phyloP scores from a whole-genome alignment of 2,888 invertebrate species.

The Amphipoea oculea region DNA sequence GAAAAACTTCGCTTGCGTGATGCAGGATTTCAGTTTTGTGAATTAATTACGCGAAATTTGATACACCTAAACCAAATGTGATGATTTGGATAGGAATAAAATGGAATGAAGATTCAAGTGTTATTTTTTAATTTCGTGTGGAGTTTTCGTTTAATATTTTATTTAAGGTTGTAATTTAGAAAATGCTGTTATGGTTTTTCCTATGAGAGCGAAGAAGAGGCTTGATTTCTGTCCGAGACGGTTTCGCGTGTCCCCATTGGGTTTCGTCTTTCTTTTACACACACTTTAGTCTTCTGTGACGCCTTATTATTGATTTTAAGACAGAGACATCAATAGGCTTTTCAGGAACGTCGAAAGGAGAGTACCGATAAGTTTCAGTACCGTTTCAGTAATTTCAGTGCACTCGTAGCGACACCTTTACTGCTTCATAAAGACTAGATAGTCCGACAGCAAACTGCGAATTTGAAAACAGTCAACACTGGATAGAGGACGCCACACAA shows the following conservation, averaged over 20 bases:
- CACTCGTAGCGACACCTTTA: conserved; percentile 34
- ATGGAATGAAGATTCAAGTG: not conserved
- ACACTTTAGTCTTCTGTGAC: not conserved
- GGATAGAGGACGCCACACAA: conserved; percentile 26
- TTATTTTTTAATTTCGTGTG: conserved; percentile 5
- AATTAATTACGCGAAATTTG: conserved; percentile 13
- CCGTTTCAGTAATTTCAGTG: not conserved
- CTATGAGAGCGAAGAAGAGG: conserved; percentile 24
- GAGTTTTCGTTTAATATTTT: not conserved
- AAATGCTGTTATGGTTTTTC: not conserved
- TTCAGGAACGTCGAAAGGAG: conserved; percentile 12
- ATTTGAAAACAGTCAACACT: not conserved
- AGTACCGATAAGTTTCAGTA: conserved; percentile 7
- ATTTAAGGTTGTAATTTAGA: not conserved
- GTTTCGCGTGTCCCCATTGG: conserved; percentile 28
- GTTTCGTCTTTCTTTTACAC: not conserved
- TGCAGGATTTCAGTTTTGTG: conserved; percentile 28
- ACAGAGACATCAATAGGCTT: conserved; percentile 17
- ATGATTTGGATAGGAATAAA: not conserved
- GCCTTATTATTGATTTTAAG: conserved; percentile 42
- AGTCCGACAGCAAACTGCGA: not conserved
- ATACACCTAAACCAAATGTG: rapidly evolving
- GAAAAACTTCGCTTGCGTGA: conserved; percentile 54
- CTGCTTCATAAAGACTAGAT: conserved; percentile 5
- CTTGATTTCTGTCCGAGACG: not conserved